phyloP scores from a whole-genome alignment of 2,797 vertebrate genomes.

The Brachyrhaphis roseni region DNA sequence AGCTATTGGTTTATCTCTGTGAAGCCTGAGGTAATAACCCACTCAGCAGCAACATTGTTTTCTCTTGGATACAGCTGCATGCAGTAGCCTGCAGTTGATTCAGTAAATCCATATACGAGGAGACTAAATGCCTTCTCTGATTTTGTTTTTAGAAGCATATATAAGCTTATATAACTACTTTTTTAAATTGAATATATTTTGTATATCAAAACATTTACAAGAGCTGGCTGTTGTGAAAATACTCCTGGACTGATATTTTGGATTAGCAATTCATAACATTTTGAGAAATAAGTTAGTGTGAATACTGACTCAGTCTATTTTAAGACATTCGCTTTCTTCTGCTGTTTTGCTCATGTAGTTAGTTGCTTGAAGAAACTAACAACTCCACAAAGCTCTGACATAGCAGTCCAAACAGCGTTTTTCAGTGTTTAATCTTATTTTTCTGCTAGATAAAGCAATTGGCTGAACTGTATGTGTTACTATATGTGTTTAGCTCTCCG shows the following conservation, averaged over 20 bases:
- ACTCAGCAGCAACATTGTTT: constrained; percentile 48
- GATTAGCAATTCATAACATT: not conserved
- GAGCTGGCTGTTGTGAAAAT: not conserved
- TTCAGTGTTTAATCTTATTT: not conserved
- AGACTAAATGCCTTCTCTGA: not conserved
- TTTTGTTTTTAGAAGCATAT: not conserved
- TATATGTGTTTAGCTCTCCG: too few relatives aligned
- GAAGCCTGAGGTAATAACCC: constrained; percentile 50
- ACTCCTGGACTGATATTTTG: not conserved
- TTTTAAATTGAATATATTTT: not conserved
- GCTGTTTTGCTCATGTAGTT: not conserved
- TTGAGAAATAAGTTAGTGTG: not conserved
- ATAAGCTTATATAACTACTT: not conserved
- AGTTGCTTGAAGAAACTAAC: not conserved
- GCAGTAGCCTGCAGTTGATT: constrained; percentile 5
- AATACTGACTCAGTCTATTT: not conserved
- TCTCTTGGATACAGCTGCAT: constrained; percentile 44
- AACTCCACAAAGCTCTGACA: not conserved
- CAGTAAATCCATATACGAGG: not conserved
- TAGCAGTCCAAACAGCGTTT: not conserved
- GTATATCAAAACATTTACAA: not conserved
- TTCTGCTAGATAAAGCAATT: not conserved
- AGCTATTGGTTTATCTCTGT: constrained; percentile 41
- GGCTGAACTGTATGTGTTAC: not conserved
- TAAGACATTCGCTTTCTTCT: not conserved